Evolutionary conservation across 1,140 invertebrate genomes (phyloP).

Genomic region (Galendromus occidentalis): DNA sequence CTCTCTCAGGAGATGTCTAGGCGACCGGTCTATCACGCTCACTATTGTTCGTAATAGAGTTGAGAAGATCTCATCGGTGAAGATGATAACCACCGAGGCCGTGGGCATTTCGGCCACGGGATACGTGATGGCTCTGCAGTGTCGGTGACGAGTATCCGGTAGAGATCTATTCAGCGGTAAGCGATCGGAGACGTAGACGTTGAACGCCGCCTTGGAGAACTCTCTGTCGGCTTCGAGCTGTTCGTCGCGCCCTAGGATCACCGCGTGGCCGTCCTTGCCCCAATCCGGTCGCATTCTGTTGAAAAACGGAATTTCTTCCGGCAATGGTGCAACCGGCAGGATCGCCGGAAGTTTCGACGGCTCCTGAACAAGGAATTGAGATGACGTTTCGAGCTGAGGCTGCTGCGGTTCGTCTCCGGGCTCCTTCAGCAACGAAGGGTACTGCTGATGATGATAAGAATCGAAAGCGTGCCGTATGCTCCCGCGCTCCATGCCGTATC

Average conservation of each 20-base stretch:
- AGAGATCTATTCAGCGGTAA: conserved; percentile 60
- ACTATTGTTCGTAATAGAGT: conserved; percentile 89
- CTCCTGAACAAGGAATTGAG: too few relatives aligned
- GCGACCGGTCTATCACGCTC: conserved; percentile 76
- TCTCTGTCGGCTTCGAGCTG: conserved; percentile 39
- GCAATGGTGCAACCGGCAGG: background rate
- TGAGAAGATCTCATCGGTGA: conserved; percentile 95
- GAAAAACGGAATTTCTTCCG: background rate
- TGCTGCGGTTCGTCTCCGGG: too few relatives aligned
- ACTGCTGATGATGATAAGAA: too few relatives aligned
- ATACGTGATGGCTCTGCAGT: conserved; percentile 91
- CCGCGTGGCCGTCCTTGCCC: conserved; percentile 48
- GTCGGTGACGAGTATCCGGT: conserved; percentile 52
- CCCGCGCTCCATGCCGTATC: background rate
- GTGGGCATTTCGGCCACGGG: conserved; percentile 62
- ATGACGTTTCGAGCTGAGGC: too few relatives aligned
- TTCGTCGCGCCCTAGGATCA: conserved; percentile 36
- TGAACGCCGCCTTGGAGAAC: conserved; percentile 66
- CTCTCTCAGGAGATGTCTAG: conserved; percentile 72
- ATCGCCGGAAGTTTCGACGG: background rate
- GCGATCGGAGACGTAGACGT: conserved; percentile 86
- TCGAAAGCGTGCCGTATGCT: too few relatives aligned
- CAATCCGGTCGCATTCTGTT: conserved; percentile 31
- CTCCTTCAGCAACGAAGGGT: too few relatives aligned
- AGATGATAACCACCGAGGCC: conserved; percentile 89